Percentiles rank a stretch among this genome's conserved stretches.
Evolutionary conservation across 2,797 vertebrate species (phyloP).

Genomic region (Botia kubotai): DNA sequence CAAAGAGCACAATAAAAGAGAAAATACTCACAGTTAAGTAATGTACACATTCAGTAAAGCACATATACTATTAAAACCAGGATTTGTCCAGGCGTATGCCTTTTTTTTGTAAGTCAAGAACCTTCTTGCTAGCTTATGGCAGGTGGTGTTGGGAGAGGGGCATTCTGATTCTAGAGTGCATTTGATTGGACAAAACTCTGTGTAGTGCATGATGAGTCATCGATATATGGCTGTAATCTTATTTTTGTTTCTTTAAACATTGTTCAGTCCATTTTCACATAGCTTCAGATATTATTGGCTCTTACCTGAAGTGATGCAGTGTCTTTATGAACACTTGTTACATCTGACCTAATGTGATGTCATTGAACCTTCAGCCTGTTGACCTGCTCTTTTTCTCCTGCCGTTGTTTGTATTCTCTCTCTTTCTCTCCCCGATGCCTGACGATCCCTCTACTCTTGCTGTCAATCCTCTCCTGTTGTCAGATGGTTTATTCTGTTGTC

Average conservation of each 20-base stretch:
- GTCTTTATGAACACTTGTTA: conserved; percentile 14
- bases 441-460: conserved; percentile 91
- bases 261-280: not conserved
- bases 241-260: not conserved
- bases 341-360: conserved; percentile 74
- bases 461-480: conserved; percentile 97
- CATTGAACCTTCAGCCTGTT: conserved; percentile 82
- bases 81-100: no score
- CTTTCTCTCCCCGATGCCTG: conserved; percentile 77
- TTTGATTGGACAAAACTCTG: not conserved
- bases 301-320: conserved; percentile 61
- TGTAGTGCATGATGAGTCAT: conserved; percentile 5
- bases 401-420: conserved; percentile 57
- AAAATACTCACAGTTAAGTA: not conserved
- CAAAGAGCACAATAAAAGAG: conserved; percentile 25
- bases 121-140: not conserved
- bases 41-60: no score
- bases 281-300: not conserved
- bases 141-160: not conserved
- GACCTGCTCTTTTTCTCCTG: conserved; percentile 76
- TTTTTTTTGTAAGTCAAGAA: not conserved
- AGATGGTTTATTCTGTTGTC: conserved; percentile 99
- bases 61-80: no score
- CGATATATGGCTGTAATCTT: not conserved
- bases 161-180: not conserved